These are phyloP conservation scores for Rhodinocichla rosea DNA, from an alignment of 2,113 vertebrate genomes.

Conservation along the genomic window DNA sequence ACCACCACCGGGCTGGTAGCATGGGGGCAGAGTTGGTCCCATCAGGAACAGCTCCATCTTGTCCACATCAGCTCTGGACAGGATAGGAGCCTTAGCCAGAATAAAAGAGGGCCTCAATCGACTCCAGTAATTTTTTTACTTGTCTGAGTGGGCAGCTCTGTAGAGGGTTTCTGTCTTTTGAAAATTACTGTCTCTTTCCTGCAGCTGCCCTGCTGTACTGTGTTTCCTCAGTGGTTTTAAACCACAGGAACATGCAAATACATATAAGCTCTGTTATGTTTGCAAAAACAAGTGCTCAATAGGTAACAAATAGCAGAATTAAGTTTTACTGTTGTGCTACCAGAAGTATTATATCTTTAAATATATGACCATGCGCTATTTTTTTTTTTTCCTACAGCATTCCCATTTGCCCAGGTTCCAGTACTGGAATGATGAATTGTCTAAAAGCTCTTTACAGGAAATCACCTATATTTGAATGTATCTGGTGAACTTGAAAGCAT, in stretches of 20 bases:
- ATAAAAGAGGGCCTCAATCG: neutral
- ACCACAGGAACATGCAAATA: neutral
- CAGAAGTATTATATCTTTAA: neutral
- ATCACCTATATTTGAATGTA: neutral
- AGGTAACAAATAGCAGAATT: neutral
- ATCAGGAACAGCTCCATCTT: neutral
- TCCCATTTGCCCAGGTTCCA: neutral
- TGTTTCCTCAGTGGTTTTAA: neutral
- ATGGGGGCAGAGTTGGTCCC: fast-evolving
- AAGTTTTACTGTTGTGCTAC: neutral
- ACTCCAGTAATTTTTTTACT: neutral
- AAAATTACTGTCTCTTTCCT: neutral
- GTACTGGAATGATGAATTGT: neutral
- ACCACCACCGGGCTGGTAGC: neutral
- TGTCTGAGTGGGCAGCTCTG: fast-evolving
- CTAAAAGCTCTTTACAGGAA: neutral
- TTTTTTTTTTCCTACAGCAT: neutral
- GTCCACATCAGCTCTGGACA: neutral
- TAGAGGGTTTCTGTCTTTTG: neutral
- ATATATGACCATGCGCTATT: neutral
- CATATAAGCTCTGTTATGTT: neutral
- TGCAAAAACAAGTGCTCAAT: neutral
- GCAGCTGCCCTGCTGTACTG: fast-evolving
- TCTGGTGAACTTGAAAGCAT: neutral
- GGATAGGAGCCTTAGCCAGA: neutral